Conservation (phyloP, 2,888 invertebrate genomes). For the Mimumesa dahlbomi region DNA sequence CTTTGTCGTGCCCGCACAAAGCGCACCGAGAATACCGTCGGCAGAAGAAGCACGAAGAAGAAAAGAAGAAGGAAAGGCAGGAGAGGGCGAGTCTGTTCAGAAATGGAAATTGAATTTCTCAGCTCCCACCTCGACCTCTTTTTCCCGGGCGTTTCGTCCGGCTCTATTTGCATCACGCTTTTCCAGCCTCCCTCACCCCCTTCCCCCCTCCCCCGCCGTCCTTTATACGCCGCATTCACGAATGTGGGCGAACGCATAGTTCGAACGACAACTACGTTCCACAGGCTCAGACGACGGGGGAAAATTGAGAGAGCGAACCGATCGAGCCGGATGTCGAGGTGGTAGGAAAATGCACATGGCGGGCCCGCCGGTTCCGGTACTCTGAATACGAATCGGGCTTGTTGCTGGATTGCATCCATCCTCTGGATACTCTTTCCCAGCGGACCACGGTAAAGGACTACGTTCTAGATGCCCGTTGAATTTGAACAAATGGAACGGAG, state of each 20-base stretch:
- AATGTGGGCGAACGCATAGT: background rate
- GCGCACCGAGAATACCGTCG: slow-evolving; percentile 1
- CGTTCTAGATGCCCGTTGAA: background rate
- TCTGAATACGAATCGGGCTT: slow-evolving; percentile 20
- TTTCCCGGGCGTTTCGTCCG: slow-evolving; percentile 17
- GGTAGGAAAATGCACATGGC: slow-evolving; percentile 6
- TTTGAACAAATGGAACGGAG: background rate
- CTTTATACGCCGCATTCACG: slow-evolving; percentile 3
- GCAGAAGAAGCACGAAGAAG: background rate
- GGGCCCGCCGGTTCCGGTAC: slow-evolving; percentile 23
- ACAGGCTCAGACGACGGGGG: background rate
- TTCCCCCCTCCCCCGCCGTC: slow-evolving; percentile 8
- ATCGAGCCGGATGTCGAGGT: slow-evolving; percentile 3
- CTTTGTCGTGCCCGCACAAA: background rate
- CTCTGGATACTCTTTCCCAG: background rate
- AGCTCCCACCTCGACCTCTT: slow-evolving; percentile 29
- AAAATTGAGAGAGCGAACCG: background rate
- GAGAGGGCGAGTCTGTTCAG: slow-evolving; percentile 15
- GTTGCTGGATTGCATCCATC: slow-evolving; percentile 8
- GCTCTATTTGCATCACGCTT: slow-evolving; percentile 32
- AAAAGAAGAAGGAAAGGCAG: slow-evolving; percentile 11
- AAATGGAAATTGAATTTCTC: slow-evolving; percentile 61
- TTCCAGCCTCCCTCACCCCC: slow-evolving; percentile 10
- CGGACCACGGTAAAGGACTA: background rate
- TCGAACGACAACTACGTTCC: slow-evolving; percentile 1